phyloP scores from a whole-genome alignment of 2,888 invertebrate species.

The Epinotia nisella region DNA sequence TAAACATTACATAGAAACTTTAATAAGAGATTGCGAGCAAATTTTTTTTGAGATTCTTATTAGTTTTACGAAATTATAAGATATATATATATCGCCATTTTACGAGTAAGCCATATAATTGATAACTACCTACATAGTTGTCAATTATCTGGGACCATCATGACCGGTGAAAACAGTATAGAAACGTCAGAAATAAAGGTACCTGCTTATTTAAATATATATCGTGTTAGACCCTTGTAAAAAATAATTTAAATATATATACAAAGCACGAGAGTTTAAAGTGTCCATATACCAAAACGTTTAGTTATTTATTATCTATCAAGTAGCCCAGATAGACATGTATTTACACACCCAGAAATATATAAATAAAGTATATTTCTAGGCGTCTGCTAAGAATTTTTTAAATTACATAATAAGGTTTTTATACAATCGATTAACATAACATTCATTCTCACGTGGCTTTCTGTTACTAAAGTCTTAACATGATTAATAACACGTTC shows the following conservation, averaged over 20 bases:
- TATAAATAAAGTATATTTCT: no score
- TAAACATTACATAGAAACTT: not conserved
- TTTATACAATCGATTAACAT: not conserved
- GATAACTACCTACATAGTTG: no score
- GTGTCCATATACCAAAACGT: no score
- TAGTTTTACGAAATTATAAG: no score
- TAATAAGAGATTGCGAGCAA: not conserved
- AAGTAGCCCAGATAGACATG: not conserved
- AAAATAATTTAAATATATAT: no score
- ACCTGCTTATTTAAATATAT: not conserved
- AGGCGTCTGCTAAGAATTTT: not conserved
- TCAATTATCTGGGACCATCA: no score
- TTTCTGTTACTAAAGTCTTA: not conserved
- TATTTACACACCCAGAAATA: not conserved
- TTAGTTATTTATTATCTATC: no score
- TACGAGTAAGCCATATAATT: no score
- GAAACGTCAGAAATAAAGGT: not conserved
- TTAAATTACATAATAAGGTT: not conserved
- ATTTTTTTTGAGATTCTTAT: not conserved
- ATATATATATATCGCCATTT: no score
- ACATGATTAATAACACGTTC: conserved; percentile 9
- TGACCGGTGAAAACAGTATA: no score
- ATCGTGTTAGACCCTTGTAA: no score
- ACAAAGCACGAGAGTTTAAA: no score
- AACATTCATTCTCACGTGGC: not conserved